Evolutionary conservation across 2,113 vertebrate genomes (phyloP).

Genomic region (Oceanites oceanicus): DNA sequence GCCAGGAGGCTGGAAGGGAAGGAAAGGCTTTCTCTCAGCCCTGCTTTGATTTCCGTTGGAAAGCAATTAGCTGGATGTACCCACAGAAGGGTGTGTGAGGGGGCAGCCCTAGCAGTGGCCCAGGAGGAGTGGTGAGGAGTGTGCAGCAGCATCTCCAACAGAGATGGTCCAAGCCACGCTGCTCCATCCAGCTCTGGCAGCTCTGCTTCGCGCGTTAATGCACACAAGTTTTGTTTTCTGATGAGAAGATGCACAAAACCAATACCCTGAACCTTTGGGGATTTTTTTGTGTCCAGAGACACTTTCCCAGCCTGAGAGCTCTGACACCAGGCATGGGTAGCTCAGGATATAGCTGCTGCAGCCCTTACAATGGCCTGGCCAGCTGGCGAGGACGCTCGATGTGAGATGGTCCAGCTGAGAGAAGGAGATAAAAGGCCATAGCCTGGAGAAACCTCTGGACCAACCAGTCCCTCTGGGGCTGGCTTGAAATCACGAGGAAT

Average conservation of each 20-base stretch:
- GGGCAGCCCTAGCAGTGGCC: neutral
- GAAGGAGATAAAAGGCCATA: neutral
- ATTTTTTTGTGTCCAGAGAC: neutral
- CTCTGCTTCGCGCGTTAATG: rapidly evolving
- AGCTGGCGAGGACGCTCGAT: neutral
- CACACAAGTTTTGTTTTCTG: neutral
- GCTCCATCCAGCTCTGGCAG: neutral
- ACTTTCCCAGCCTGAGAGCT: neutral
- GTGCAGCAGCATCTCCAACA: neutral
- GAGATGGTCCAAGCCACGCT: rapidly evolving
- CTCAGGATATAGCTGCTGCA: neutral
- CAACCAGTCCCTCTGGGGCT: neutral
- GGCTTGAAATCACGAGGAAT: neutral
- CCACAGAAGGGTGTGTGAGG: neutral
- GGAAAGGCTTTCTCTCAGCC: neutral
- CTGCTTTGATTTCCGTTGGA: neutral
- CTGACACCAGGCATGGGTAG: neutral
- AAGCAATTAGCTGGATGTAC: neutral
- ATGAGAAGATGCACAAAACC: no score
- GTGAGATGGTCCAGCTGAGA: neutral
- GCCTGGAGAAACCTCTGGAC: neutral
- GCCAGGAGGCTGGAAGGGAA: neutral
- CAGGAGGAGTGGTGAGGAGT: neutral
- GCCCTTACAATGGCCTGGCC: neutral
- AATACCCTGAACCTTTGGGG: neutral